Conservation (phyloP, 2,888 invertebrate genomes). For the Clostera curtula region DNA sequence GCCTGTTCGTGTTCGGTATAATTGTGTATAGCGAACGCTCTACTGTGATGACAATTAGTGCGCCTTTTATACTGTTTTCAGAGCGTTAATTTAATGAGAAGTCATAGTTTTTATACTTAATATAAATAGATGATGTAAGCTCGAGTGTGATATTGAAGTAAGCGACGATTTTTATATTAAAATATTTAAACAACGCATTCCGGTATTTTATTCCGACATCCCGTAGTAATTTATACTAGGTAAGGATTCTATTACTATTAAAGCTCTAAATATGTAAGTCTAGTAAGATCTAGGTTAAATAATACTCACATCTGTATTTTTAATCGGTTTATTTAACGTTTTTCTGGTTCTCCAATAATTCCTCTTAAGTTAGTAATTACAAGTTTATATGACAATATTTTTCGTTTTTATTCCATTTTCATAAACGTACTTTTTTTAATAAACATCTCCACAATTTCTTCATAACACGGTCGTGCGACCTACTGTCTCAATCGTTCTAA, state of each 20-base stretch:
- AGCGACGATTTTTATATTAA: slow-evolving; percentile 68
- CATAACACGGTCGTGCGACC: slow-evolving; percentile 73
- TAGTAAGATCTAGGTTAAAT: slow-evolving; percentile 29
- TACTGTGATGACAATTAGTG: slow-evolving; percentile 61
- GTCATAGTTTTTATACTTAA: slow-evolving; percentile 75
- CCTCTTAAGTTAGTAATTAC: slow-evolving; percentile 73
- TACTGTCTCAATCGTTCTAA: slow-evolving; percentile 73
- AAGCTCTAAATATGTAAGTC: too few relatives aligned
- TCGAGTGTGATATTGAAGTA: slow-evolving; percentile 74
- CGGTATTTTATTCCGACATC: slow-evolving; percentile 18
- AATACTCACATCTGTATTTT: slow-evolving; percentile 59
- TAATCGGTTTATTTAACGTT: slow-evolving; percentile 75
- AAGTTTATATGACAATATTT: slow-evolving; percentile 74
- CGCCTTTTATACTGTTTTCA: slow-evolving; percentile 56
- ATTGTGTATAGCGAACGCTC: slow-evolving; percentile 62
- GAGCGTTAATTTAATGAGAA: slow-evolving; percentile 70
- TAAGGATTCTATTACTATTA: too few relatives aligned
- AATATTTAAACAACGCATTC: slow-evolving; percentile 48
- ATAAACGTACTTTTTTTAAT: slow-evolving; percentile 73
- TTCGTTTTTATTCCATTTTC: slow-evolving; percentile 73
- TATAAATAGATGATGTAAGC: slow-evolving; percentile 75
- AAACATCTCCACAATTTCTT: slow-evolving; percentile 72
- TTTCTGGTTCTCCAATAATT: slow-evolving; percentile 73
- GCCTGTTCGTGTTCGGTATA: slow-evolving; percentile 55
- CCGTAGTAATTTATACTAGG: slow-evolving; percentile 1